These are phyloP conservation scores for Simalia tracyae DNA, from an alignment of 2,797 vertebrate genomes.

Conservation along the genomic window DNA sequence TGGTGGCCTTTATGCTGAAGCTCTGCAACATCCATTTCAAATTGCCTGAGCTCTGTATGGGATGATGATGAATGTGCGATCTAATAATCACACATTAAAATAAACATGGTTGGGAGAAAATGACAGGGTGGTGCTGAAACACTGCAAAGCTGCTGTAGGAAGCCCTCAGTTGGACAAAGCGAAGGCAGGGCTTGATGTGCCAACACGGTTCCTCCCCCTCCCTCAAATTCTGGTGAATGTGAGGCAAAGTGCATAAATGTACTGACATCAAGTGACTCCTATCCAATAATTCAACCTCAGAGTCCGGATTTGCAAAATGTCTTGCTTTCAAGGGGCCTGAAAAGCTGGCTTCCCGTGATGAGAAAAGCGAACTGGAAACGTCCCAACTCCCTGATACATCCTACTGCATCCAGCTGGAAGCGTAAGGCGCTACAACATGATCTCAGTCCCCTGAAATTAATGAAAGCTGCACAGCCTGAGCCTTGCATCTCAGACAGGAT, in stretches of 20 bases:
- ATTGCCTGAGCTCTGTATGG: neutral
- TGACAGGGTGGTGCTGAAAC: conserved; percentile 15
- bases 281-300: neutral
- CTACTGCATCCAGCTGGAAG: neutral
- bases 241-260: neutral
- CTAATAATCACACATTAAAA: conserved; percentile 14
- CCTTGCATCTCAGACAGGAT: neutral
- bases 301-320: neutral
- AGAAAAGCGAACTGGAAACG: neutral
- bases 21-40: neutral
- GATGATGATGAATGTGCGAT: neutral
- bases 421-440: neutral
- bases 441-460: neutral
- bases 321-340: neutral
- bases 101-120: neutral
- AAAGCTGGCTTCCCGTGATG: neutral
- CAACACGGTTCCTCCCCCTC: neutral
- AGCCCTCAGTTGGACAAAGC: conserved; percentile 13
- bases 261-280: neutral
- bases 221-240: neutral
- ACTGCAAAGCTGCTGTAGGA: neutral
- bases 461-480: conserved; percentile 1
- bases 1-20: neutral
- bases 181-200: conserved; percentile 3
- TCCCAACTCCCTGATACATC: neutral